Evolutionary conservation across 2,113 vertebrate species (phyloP).

Genomic region (Tetraodon nigroviridis): DNA sequence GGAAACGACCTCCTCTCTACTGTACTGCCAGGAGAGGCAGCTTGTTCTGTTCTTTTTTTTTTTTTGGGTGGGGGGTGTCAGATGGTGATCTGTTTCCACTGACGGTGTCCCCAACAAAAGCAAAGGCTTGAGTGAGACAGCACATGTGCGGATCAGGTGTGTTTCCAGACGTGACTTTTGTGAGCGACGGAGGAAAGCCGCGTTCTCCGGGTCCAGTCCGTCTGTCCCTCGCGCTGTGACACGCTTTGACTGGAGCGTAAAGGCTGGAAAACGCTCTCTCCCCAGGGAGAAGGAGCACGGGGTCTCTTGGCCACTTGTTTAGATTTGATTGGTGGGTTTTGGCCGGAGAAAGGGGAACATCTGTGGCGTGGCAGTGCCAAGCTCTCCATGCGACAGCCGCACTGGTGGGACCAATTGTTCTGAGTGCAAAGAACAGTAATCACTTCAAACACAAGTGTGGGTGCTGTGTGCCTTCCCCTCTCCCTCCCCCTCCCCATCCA

Average conservation of each 20-base stretch:
- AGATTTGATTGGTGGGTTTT: slow-evolving; percentile 69
- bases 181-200: slow-evolving; percentile 37
- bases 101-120: not conserved
- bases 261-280: slow-evolving; percentile 40
- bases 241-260: slow-evolving; percentile 40
- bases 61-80: slow-evolving; percentile 41
- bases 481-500: slow-evolving; percentile 26
- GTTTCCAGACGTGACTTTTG: slow-evolving; percentile 39
- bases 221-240: slow-evolving; percentile 26
- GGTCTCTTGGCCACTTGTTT: slow-evolving; percentile 61
- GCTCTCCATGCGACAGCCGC: slow-evolving; percentile 58
- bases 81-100: slow-evolving; percentile 48
- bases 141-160: slow-evolving; percentile 47
- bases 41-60: slow-evolving; percentile 21
- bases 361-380: slow-evolving; percentile 70
- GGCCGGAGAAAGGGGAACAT: slow-evolving; percentile 65
- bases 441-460: slow-evolving; percentile 64
- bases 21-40: slow-evolving; percentile 23
- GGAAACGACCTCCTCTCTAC: slow-evolving; percentile 14
- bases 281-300: slow-evolving; percentile 31
- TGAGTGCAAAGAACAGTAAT: slow-evolving; percentile 70
- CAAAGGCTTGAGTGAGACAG: no score
- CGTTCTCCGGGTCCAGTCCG: slow-evolving; percentile 30
- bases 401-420: slow-evolving; percentile 66
- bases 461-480: slow-evolving; percentile 9